Base-by-base conservation (phyloP, 2,888 invertebrate species). In the Priocnemis perturbator region DNA sequence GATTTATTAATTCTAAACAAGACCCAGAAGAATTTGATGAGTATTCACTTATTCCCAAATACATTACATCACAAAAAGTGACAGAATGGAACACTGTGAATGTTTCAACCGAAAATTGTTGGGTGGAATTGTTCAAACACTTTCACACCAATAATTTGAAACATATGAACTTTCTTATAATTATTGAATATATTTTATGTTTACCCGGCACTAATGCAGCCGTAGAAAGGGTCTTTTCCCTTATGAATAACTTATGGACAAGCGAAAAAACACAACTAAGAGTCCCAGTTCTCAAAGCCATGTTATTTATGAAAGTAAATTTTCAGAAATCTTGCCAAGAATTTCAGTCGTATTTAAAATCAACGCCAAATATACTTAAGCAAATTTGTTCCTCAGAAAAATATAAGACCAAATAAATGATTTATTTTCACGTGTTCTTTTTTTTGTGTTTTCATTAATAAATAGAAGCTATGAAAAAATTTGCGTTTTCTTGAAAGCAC, bases 361-460 rank as follows among this genome's bases (percentile, higher is more conserved):
- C 7, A 26, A 4, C 3, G 3, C 26, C 26, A 26, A 26, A 26
- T 26, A 26, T 26, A 26, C 53, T 53, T 19, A 53, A 53, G 53
- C 53, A 19, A 53, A 53, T 19, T 53, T 53, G 53, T 53, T 53
- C 53, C 9, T 53, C 53, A 53, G 53, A 53, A 53, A 53, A 53
- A 53, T 20, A 53, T 53, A 53, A 15, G 14, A 53, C 53, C n/a
- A 53, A n/a, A 53, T 53, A 53, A 53, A 53, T 20, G 2, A 53
- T 53, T 53, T 53, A n/a, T 53, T 53, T 53, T 53, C 19, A 53
- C 11, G 20, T 53, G 53, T 53, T n/a, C n/a, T 53, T 20, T n/a
- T 53, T 53, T 11, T 20, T 53, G n/a, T 53, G 3, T 53, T 53
- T 19, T 53, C 53, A 19, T 53, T 53, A 53, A 53, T 53, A 53